Evolutionary conservation across 2,888 invertebrate species (phyloP).

Genomic region (Orgyia antiqua): DNA sequence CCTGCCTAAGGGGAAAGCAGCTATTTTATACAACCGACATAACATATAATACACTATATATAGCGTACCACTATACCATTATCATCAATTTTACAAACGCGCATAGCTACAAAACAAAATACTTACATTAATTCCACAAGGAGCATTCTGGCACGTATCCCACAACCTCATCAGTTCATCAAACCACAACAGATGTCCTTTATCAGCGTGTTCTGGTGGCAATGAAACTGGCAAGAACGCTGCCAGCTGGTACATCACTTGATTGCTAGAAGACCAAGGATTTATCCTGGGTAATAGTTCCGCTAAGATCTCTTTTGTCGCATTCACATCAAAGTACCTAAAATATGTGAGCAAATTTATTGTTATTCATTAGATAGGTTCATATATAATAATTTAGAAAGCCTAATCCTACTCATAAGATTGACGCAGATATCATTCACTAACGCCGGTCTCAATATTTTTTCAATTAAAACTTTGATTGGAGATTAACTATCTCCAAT

Average conservation of each 20-base stretch:
- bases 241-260: conserved; percentile 80
- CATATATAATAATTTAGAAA: too few species aligned
- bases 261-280: conserved; percentile 81
- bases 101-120: too few species aligned
- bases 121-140: conserved; percentile 77
- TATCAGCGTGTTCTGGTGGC: conserved; percentile 77
- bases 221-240: conserved; percentile 88
- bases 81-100: too few species aligned
- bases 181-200: conserved; percentile 88
- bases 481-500: too few species aligned
- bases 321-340: conserved; percentile 84
- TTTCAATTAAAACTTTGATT: too few species aligned
- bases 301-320: conserved; percentile 91
- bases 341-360: conserved; percentile 15
- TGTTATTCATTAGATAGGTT: not conserved
- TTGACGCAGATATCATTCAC: too few species aligned
- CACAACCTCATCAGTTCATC: conserved; percentile 87
- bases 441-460: too few species aligned
- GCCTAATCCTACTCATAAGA: too few species aligned
- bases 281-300: conserved; percentile 88
- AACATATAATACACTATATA: too few species aligned
- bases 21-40: too few species aligned
- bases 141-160: conserved; percentile 86
- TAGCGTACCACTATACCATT: too few species aligned
- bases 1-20: too few species aligned